Evolutionary conservation across 2,888 invertebrate species (phyloP).

Genomic region (Itoplectis maculator): DNA sequence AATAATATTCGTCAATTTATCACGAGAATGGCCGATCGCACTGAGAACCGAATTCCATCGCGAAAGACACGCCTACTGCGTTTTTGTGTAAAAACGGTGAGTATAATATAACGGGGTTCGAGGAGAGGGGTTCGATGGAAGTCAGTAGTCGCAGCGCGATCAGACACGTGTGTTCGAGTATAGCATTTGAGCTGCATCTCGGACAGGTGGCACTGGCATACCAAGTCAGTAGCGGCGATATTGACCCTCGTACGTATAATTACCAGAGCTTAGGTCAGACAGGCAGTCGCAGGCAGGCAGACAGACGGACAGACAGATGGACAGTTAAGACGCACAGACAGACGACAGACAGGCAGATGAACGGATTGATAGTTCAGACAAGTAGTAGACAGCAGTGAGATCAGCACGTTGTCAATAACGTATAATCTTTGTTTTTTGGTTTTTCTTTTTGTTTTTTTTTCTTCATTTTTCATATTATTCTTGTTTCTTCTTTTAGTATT

Average conservation of each 20-base stretch:
- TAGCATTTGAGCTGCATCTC: neutral
- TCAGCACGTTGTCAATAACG: constrained; percentile 75
- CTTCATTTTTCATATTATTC: constrained; percentile 42
- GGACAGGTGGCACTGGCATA: constrained; percentile 42
- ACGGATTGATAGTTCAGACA: constrained; percentile 77
- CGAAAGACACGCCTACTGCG: constrained; percentile 3
- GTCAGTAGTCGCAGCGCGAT: constrained; percentile 16
- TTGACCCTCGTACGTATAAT: constrained; percentile 43
- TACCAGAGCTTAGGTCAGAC: constrained; percentile 43
- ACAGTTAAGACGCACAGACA: constrained; percentile 72
- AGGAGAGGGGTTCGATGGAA: constrained; percentile 5
- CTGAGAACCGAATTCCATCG: constrained; percentile 27
- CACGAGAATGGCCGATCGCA: neutral
- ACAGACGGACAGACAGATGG: constrained; percentile 70
- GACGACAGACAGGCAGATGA: constrained; percentile 74
- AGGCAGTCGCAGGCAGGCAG: constrained; percentile 71
- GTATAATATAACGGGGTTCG: constrained; percentile 4
- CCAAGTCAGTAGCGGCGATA: constrained; percentile 5
- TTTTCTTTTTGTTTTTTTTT: constrained; percentile 41
- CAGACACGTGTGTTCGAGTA: neutral
- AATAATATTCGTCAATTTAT: constrained; percentile 1
- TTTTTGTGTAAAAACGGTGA: constrained; percentile 31
- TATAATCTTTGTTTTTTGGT: constrained; percentile 59
- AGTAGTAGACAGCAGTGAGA: constrained; percentile 75
- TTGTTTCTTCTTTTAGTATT: constrained; percentile 52